Evolutionary conservation across 1,140 invertebrate genomes (phyloP).

Genomic region (Calosoma granatense): DNA sequence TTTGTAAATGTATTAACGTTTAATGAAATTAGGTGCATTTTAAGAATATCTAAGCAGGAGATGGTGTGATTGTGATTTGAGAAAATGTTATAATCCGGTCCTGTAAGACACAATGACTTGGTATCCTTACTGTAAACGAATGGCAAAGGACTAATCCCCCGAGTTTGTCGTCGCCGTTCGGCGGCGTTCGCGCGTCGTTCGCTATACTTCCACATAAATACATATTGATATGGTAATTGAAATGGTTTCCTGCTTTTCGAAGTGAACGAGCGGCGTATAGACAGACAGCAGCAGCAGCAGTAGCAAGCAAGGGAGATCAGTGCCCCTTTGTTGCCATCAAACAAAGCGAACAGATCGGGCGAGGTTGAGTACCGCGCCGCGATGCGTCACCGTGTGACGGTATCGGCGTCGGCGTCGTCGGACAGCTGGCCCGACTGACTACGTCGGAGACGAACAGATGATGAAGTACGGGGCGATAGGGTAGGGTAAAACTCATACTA

Average conservation of each 20-base stretch:
- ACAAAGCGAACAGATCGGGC: background rate
- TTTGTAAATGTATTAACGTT: no score
- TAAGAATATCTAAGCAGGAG: no score
- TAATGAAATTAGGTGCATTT: no score
- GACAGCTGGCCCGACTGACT: background rate
- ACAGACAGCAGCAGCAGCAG: background rate
- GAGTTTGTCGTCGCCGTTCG: background rate
- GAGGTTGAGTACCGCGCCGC: background rate
- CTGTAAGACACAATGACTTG: no score
- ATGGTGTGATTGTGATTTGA: no score
- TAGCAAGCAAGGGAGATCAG: slow-evolving; percentile 1
- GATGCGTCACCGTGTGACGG: slow-evolving; percentile 3
- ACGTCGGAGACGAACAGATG: slow-evolving; percentile 1
- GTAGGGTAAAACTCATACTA: background rate
- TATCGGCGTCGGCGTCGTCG: background rate
- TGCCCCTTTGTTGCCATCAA: slow-evolving; percentile 5
- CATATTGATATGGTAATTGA: slow-evolving; percentile 8
- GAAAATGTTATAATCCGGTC: no score
- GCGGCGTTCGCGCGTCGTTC: background rate
- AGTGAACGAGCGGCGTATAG: background rate
- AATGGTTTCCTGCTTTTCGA: background rate
- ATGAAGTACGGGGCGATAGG: background rate
- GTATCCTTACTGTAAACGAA: no score
- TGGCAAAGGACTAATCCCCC: background rate
- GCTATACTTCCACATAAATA: slow-evolving; percentile 5